These are phyloP conservation scores for Altica lythri DNA, from an alignment of 2,888 invertebrate species.

Conservation along the genomic window DNA sequence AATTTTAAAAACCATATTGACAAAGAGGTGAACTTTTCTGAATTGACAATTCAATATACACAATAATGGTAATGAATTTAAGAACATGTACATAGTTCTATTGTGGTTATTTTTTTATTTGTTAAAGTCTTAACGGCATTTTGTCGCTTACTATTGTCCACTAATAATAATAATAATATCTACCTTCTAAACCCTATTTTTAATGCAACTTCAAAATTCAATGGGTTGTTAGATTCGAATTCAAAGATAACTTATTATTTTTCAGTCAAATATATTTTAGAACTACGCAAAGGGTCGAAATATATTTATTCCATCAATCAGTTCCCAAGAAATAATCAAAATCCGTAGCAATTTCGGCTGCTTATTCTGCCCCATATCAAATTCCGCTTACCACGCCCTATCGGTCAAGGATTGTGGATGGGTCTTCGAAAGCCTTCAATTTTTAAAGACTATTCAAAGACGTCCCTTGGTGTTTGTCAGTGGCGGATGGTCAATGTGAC, in stretches of 20 bases:
- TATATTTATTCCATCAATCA: conserved; percentile 25
- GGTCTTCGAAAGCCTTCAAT: conserved; percentile 28
- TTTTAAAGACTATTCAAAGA: conserved; percentile 20
- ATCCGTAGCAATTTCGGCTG: conserved; percentile 18
- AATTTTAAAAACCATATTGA: too few species aligned
- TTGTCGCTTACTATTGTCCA: too few species aligned
- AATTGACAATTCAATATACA: too few species aligned
- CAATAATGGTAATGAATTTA: too few species aligned
- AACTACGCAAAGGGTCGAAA: conserved; percentile 8
- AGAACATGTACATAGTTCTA: too few species aligned
- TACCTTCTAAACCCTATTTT: too few species aligned
- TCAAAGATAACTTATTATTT: conserved; percentile 12
- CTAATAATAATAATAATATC: too few species aligned
- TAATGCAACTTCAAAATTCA: neutral
- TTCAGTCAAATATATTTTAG: conserved; percentile 13
- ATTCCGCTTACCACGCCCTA: conserved; percentile 23
- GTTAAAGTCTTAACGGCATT: too few species aligned
- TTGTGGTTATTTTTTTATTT: too few species aligned
- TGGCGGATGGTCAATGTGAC: too few species aligned
- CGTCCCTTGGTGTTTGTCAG: neutral
- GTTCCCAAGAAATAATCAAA: conserved; percentile 23
- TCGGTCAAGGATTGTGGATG: conserved; percentile 22
- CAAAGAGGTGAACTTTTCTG: too few species aligned
- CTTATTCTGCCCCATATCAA: conserved; percentile 23
- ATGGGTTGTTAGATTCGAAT: conserved; percentile 11